Evolutionary conservation across 1,140 invertebrate genomes (phyloP).

Genomic region (Achroia grisella): DNA sequence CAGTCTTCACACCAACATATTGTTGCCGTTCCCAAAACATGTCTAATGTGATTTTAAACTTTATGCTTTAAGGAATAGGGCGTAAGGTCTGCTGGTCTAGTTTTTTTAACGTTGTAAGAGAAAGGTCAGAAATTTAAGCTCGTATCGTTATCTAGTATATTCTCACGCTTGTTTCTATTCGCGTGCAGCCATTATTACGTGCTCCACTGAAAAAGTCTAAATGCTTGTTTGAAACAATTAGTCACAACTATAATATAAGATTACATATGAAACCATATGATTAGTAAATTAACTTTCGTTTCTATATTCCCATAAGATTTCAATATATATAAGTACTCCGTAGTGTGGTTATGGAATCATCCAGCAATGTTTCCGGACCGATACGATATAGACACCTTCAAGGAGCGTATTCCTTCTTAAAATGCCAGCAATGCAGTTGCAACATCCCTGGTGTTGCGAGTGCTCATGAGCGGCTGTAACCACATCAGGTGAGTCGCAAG

Average conservation of each 20-base stretch:
- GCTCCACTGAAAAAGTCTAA: slow-evolving; percentile 27
- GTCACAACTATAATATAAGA: slow-evolving; percentile 29
- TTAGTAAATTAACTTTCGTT: too few species aligned
- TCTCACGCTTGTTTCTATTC: slow-evolving; percentile 44
- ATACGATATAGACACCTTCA: too few species aligned
- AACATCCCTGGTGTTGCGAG: too few species aligned
- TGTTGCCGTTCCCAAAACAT: slow-evolving; percentile 7
- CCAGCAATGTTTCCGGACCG: too few species aligned
- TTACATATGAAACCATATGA: slow-evolving; percentile 2
- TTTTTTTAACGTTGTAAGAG: slow-evolving; percentile 12
- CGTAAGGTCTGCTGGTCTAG: slow-evolving; percentile 7
- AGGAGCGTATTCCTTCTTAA: too few species aligned
- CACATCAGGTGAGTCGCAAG: too few species aligned
- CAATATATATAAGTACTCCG: too few species aligned
- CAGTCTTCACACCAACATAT: slow-evolving; percentile 14
- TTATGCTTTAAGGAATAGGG: neutral
- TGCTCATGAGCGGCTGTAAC: too few species aligned
- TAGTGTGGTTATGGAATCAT: too few species aligned
- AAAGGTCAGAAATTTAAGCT: slow-evolving; percentile 41
- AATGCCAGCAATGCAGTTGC: too few species aligned
- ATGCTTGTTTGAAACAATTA: slow-evolving; percentile 23
- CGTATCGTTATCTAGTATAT: slow-evolving; percentile 40
- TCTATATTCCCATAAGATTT: too few species aligned
- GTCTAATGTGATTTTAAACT: neutral
- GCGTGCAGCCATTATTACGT: slow-evolving; percentile 29